Conservation (phyloP, 2,888 invertebrate genomes). For the Thumatha senex region DNA sequence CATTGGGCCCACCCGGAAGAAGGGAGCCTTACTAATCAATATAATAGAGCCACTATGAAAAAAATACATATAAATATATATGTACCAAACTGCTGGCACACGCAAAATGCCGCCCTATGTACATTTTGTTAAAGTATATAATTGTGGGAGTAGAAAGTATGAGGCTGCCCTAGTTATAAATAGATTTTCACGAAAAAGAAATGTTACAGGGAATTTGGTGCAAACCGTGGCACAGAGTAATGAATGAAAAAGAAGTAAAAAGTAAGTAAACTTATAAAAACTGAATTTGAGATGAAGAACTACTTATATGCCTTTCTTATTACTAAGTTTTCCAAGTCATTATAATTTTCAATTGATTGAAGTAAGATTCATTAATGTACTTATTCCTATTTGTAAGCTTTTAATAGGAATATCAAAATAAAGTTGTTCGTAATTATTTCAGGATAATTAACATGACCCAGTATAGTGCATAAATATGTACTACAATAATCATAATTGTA, state of each 20-base stretch:
- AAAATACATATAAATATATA: conserved; percentile 70
- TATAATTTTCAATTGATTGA: no score
- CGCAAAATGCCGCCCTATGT: conserved; percentile 39
- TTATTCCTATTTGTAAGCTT: no score
- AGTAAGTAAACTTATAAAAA: no score
- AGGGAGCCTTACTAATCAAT: conserved; percentile 79
- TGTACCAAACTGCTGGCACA: conserved; percentile 38
- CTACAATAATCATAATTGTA: neutral
- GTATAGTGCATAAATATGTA: neutral
- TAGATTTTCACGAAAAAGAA: conserved; percentile 84
- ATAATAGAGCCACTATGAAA: conserved; percentile 82
- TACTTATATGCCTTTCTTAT: no score
- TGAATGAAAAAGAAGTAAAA: conserved; percentile 40
- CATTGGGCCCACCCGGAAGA: conserved; percentile 65
- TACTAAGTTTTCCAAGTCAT: no score
- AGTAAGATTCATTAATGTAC: no score
- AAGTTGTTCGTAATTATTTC: neutral
- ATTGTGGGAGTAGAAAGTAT: conserved; percentile 41
- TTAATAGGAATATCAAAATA: no score
- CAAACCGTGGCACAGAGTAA: conserved; percentile 71
- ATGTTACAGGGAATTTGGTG: conserved; percentile 83
- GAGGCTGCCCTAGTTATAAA: conserved; percentile 82
- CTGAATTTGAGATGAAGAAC: no score
- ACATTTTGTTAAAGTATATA: conserved; percentile 43
- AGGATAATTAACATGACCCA: neutral